Percentiles rank a stretch among this genome's conserved stretches.
Conservation (phyloP, 2,797 vertebrate species). For the Gymnoscopelus braueri region DNA sequence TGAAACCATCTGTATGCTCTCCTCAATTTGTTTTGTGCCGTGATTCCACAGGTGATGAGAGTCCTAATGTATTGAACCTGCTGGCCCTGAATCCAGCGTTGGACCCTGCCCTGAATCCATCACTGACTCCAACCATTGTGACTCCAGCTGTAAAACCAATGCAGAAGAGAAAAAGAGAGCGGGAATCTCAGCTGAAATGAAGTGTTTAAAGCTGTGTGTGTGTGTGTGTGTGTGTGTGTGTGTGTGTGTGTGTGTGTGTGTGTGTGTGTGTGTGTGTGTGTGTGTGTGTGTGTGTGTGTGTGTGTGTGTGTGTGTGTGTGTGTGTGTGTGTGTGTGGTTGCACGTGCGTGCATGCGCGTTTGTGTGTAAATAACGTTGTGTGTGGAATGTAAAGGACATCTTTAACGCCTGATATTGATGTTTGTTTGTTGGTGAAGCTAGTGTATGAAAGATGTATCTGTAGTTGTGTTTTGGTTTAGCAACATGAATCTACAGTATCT, state of each 20-base stretch:
- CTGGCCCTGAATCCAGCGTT: constrained; percentile 82
- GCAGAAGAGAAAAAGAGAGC: constrained; percentile 63
- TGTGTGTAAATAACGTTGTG: too few species aligned
- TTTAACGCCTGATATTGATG: too few species aligned
- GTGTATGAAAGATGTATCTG: too few species aligned
- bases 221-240: background rate
- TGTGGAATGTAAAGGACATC: too few species aligned
- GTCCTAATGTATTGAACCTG: constrained; percentile 73
- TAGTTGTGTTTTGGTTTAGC: too few species aligned
- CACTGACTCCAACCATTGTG: constrained; percentile 66
- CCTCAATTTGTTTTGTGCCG: constrained; percentile 15
- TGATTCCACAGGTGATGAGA: constrained; percentile 52
- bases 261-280: too few species aligned
- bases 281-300: too few species aligned
- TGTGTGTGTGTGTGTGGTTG: too few species aligned
- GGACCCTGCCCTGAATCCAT: constrained; percentile 77
- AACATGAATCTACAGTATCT: too few species aligned
- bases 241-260: background rate
- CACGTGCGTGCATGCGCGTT: too few species aligned
- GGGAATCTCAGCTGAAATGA: constrained; percentile 54
- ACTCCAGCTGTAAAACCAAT: constrained; percentile 57
- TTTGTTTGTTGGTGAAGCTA: too few species aligned
- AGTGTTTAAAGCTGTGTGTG: constrained; percentile 6
- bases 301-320: too few species aligned
- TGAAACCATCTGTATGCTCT: background rate